These are phyloP conservation scores for Melanotaenia maccullochi DNA, from an alignment of 2,797 vertebrate species.

Conservation along the genomic window DNA sequence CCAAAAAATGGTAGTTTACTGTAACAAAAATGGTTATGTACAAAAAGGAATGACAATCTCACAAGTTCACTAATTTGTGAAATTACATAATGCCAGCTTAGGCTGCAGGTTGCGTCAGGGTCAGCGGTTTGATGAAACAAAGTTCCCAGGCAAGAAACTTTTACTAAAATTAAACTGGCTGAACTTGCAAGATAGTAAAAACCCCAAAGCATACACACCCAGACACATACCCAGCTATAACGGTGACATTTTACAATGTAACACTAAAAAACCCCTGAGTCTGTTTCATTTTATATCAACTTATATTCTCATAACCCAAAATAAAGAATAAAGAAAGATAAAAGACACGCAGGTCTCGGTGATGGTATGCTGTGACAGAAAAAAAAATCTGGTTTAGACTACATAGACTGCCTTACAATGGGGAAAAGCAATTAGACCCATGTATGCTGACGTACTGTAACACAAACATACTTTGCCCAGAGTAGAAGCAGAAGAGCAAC, in stretches of 20 bases:
- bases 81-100: constrained; percentile 13
- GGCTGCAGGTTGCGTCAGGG: not conserved
- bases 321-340: not conserved
- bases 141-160: constrained; percentile 6
- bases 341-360: not conserved
- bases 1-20: not conserved
- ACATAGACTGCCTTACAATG: constrained; percentile 6
- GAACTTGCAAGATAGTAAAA: constrained; percentile 10
- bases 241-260: not conserved
- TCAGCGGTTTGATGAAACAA: not conserved
- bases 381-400: constrained; percentile 20
- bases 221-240: not conserved
- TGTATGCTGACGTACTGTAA: constrained; percentile 5
- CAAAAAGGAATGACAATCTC: not conserved
- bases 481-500: constrained; percentile 13
- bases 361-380: constrained; percentile 15
- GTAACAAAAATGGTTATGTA: not conserved
- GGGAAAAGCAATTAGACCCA: constrained; percentile 50
- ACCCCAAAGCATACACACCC: constrained; percentile 8
- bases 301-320: not conserved
- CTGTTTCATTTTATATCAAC: not conserved
- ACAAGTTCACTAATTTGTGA: constrained; percentile 8
- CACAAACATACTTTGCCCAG: not conserved
- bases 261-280: not conserved
- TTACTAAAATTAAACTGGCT: not conserved